Percentiles rank a stretch among this genome's conserved stretches.
Evolutionary conservation across 2,113 vertebrate species (phyloP).

Genomic region (Paedocypris sp.): DNA sequence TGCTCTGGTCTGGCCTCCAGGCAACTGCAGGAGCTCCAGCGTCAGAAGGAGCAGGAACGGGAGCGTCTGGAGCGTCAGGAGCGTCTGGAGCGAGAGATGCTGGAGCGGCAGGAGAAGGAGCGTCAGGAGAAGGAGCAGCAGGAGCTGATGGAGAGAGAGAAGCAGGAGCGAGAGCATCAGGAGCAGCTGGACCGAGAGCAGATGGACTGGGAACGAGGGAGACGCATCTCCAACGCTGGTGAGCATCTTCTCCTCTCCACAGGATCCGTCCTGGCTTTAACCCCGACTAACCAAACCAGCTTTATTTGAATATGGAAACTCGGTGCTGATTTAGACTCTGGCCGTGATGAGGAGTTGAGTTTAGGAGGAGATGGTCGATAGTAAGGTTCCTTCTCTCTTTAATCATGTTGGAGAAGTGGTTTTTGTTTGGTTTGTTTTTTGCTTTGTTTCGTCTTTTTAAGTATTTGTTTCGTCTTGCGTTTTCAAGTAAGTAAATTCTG

Average conservation of each 20-base stretch:
- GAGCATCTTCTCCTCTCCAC: constrained; percentile 47
- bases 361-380: too few species aligned
- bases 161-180: constrained; percentile 59
- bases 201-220: constrained; percentile 82
- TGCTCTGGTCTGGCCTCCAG: constrained; percentile 49
- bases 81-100: constrained; percentile 62
- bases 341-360: too few species aligned
- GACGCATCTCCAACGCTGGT: constrained; percentile 79
- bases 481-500: too few species aligned
- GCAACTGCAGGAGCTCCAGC: constrained; percentile 88
- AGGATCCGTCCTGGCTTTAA: not conserved
- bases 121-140: constrained; percentile 63
- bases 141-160: constrained; percentile 66
- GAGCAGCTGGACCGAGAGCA: constrained; percentile 70
- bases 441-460: too few species aligned
- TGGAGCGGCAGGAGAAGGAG: constrained; percentile 66
- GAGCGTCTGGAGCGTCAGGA: constrained; percentile 65
- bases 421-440: too few species aligned
- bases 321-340: not conserved
- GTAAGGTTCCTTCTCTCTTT: too few species aligned
- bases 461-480: too few species aligned
- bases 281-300: not conserved
- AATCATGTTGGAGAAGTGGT: too few species aligned
- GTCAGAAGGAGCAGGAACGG: constrained; percentile 77
- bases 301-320: too few species aligned